Conservation (phyloP, 2,888 invertebrate genomes). For the Andricus curvator region DNA sequence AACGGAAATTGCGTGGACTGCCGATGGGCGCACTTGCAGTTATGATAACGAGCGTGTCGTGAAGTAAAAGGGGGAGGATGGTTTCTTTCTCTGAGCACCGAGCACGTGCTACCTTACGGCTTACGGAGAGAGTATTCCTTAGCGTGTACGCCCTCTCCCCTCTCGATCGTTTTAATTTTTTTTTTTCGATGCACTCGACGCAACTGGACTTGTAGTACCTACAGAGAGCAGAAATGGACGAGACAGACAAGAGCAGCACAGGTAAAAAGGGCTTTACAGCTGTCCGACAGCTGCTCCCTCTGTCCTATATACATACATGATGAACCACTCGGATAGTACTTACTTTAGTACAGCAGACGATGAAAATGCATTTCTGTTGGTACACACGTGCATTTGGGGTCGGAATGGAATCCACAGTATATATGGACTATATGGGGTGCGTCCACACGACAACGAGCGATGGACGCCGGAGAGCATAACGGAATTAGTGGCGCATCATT, state of each 20-base stretch:
- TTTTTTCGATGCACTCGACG: constrained; percentile 59
- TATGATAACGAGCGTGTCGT: constrained; percentile 50
- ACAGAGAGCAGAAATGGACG: constrained; percentile 48
- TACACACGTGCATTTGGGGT: constrained; percentile 44
- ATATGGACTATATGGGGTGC: constrained; percentile 45
- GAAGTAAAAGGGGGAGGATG: constrained; percentile 36
- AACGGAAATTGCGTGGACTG: constrained; percentile 52
- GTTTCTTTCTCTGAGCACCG: constrained; percentile 28
- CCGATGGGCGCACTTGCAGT: constrained; percentile 59
- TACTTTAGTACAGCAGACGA: constrained; percentile 42
- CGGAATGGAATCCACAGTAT: constrained; percentile 42
- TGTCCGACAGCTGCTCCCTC: constrained; percentile 78
- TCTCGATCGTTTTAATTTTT: constrained; percentile 50
- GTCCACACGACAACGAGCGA: constrained; percentile 51
- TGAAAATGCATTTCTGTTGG: constrained; percentile 39
- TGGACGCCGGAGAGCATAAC: constrained; percentile 66
- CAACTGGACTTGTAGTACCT: constrained; percentile 57
- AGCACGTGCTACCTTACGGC: constrained; percentile 53
- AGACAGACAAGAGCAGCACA: constrained; percentile 70
- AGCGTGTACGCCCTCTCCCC: not conserved
- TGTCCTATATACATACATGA: constrained; percentile 77
- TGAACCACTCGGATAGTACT: constrained; percentile 64
- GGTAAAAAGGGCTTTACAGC: constrained; percentile 78
- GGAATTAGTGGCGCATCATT: constrained; percentile 74
- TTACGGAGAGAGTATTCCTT: constrained; percentile 40